phyloP scores from a whole-genome alignment of 2,888 invertebrate genomes.

The Brassicogethes aeneus region DNA sequence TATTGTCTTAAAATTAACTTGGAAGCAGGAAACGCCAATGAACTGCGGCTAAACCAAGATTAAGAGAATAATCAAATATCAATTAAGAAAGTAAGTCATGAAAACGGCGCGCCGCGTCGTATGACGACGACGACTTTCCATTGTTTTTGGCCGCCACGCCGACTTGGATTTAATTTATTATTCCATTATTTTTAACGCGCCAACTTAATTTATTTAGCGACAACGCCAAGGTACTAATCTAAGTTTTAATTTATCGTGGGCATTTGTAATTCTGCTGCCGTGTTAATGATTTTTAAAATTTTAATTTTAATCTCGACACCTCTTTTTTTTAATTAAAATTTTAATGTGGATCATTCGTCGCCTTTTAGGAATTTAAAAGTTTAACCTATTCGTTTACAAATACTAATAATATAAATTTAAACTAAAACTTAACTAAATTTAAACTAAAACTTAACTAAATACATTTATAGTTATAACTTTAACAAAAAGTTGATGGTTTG shows the following conservation, averaged over 20 bases:
- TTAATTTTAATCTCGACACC: too few species aligned
- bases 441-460: too few species aligned
- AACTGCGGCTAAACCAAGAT: conserved; percentile 35
- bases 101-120: conserved; percentile 10
- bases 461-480: too few species aligned
- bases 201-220: conserved; percentile 23
- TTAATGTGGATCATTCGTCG: too few species aligned
- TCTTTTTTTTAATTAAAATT: too few species aligned
- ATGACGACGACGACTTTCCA: conserved; percentile 5
- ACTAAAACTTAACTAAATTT: too few species aligned
- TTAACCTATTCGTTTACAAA: too few species aligned
- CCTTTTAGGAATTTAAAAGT: too few species aligned
- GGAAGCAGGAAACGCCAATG: conserved; percentile 34
- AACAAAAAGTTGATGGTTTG: too few species aligned
- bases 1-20: conserved; percentile 33
- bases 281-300: too few species aligned
- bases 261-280: too few species aligned
- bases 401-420: too few species aligned
- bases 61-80: conserved; percentile 39
- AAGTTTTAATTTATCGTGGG: conserved; percentile 19
- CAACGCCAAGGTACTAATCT: conserved; percentile 15
- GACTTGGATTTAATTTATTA: conserved; percentile 34
- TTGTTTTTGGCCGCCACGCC: conserved; percentile 14
- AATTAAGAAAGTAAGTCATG: conserved; percentile 29
- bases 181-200: conserved; percentile 31